Base-by-base conservation (phyloP, 1,140 invertebrate species). In the Drosophila sturtevanti region DNA sequence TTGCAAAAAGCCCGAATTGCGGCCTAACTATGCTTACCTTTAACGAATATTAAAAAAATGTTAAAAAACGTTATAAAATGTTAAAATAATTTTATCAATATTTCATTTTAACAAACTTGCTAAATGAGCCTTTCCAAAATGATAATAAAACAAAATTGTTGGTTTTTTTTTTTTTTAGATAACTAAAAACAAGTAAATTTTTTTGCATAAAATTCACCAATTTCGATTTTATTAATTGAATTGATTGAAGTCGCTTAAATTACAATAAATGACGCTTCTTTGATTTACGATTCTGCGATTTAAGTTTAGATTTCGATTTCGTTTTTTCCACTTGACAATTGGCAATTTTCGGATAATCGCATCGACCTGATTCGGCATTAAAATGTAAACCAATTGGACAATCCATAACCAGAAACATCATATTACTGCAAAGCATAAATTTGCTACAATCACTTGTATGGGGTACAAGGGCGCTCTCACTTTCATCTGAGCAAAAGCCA, bases 381-480 rank as follows among this genome's bases (percentile, higher is more conserved):
- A 90, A 91, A 58, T 91, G 90, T 31, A 90, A 58, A 2, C 90
- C 90, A 12, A 11, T n/a, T 5, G 90, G 90, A 55, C 90, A 91
- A 55, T 81, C 68, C 78, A 91, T 89, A 11, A 75, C 73, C 27
- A 87, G 35, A 34, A 81, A 78, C 69, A 85, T 71, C 75, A 66
- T 73, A 7, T 89, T 85, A 54, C 69, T 74, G 60, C 90, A 91
- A 1, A 81, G 71, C 48, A 90, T 63, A 35, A 90, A 91, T n/a
- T 87, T 87, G 11, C 68, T 54, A 37, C 90, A 91, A 37, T 91
- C 82, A 1, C 52, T 56, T 0, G 44, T 38, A 62, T 91, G 68
- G 4, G 86, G 68, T 1, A 81, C 67, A 6, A 87, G 65, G 2
- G 73, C 73, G 37, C 80, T 76, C n/a, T 87, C 66, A 16, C 71